Base-by-base conservation (phyloP, 1,140 invertebrate species). In the Philopotamus ludificatus region DNA sequence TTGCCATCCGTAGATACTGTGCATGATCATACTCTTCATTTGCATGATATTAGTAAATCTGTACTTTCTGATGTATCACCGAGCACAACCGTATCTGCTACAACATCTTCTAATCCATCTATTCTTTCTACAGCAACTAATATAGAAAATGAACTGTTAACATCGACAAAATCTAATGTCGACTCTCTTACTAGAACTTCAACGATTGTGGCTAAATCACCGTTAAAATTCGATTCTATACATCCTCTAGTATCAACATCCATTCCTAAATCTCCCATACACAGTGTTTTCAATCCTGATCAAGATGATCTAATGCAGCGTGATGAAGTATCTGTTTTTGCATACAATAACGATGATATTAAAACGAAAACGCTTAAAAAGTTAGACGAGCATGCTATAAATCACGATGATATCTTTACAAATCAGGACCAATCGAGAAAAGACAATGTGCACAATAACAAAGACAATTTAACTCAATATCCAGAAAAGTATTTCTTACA, bases 1-100 rank as follows among this genome's bases (percentile, higher is more conserved):
- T 72, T 71, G 73, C 63, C 75, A 73, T 73, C 74, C 57, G 74
- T 66, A 74, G 73, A 77, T 63, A 72, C 75, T 75, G 77, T 76
- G 79, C 77, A 81, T 81, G 78, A 41, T 59, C 21, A 60, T 15
- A 34, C 23, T 47, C 41, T 28, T 34, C 54, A 42, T 16, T 22
- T n/a, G 54, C 54, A 57, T 57, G 54, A 57, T 12, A 15, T 12
- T 57, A 57, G 39, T 39, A 57, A 41, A 18, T 3, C 39, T 34
- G 28, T 34, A 34, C 28, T n/a, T n/a, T n/a, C 28, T 7, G 28
- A 34, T 7, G 4, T 34, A 12, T 34, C 28, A 12, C 28, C 4
- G 28, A 34, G 12, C 28, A 42, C 28, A 3, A n/a, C 39, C 20
- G n/a, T 21, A 42, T 41, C 28, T n/a, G 22, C 34, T 39, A 20